Evolutionary conservation across 2,113 vertebrate genomes (phyloP).

Genomic region (Dasyornis broadbenti): DNA sequence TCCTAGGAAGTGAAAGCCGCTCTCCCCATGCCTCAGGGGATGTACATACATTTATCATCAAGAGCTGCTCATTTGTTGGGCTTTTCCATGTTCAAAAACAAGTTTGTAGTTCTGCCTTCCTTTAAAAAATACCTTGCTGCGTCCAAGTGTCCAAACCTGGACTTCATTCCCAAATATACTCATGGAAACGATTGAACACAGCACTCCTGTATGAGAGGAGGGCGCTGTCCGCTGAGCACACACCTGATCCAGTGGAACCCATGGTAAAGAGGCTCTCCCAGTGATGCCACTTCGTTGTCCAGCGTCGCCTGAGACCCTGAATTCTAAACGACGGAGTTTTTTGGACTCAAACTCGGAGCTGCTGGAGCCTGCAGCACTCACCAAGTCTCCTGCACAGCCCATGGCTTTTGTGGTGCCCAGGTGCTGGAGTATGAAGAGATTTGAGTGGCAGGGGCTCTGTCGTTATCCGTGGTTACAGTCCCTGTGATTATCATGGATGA

Average conservation of each 20-base stretch:
- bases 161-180: neutral
- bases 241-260: neutral
- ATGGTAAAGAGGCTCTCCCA: neutral
- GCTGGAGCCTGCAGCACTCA: neutral
- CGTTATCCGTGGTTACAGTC: accelerated
- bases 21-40: neutral
- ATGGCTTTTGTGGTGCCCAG: neutral
- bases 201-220: neutral
- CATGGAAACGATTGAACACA: accelerated
- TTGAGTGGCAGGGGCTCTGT: neutral
- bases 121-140: neutral
- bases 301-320: neutral
- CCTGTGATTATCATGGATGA: accelerated
- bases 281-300: neutral
- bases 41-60: neutral
- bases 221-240: accelerated
- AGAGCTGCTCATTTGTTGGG: neutral
- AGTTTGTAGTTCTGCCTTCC: neutral
- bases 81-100: neutral
- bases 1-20: neutral
- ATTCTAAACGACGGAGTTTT: neutral
- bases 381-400: neutral
- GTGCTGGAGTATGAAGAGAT: accelerated
- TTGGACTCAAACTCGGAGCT: accelerated
- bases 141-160: neutral